These are phyloP conservation scores for Hedya salicella DNA, from an alignment of 2,888 invertebrate species.

Conservation along the genomic window DNA sequence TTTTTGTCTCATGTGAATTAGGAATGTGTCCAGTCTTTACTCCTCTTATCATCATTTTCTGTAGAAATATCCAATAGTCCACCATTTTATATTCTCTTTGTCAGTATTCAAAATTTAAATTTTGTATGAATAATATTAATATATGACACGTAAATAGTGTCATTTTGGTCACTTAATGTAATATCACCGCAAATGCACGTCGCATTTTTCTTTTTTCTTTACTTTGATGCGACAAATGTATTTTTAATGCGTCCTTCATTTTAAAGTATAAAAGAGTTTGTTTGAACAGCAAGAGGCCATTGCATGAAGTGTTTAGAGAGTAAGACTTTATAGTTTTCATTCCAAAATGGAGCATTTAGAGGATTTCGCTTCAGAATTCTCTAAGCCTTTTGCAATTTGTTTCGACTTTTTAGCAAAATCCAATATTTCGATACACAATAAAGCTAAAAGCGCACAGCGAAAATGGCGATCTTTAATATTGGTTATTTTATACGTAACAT, in stretches of 20 bases:
- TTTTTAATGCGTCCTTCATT: slow-evolving; percentile 18
- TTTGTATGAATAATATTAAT: too few species aligned
- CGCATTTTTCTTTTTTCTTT: neutral
- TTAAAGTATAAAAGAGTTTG: slow-evolving; percentile 20
- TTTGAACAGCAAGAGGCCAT: neutral
- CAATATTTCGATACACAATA: slow-evolving; percentile 48
- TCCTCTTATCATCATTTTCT: too few species aligned
- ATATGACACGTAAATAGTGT: too few species aligned
- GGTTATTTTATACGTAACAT: slow-evolving; percentile 44
- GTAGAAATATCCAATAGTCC: too few species aligned
- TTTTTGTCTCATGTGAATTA: too few species aligned
- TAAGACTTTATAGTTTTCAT: slow-evolving; percentile 2
- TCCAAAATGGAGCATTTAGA: slow-evolving; percentile 40
- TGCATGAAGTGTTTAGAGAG: neutral
- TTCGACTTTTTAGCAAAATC: slow-evolving; percentile 48
- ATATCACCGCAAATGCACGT: too few species aligned
- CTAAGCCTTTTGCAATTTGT: slow-evolving; percentile 46
- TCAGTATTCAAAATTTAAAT: too few species aligned
- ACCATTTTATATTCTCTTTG: too few species aligned
- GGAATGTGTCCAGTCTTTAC: too few species aligned
- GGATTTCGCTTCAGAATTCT: slow-evolving; percentile 50
- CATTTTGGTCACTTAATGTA: too few species aligned
- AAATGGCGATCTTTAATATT: slow-evolving; percentile 46
- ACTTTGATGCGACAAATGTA: slow-evolving; percentile 3
- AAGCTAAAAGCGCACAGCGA: slow-evolving; percentile 35